Conservation (phyloP, 2,888 invertebrate species). For the Didymodactylos carnosus region DNA sequence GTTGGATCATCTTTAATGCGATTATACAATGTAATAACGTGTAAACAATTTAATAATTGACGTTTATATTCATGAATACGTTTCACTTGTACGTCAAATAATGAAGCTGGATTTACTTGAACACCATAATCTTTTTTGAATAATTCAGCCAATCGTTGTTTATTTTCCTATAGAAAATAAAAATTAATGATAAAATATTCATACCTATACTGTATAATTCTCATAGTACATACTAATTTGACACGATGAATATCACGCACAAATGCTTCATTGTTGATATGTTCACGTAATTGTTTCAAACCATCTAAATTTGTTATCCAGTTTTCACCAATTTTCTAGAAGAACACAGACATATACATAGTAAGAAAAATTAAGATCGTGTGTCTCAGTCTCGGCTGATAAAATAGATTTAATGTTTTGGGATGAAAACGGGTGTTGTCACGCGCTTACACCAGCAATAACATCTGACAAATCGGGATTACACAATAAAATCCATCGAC, state of each 20-base stretch:
- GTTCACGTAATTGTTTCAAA: conserved; percentile 58
- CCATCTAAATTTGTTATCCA: conserved; percentile 83
- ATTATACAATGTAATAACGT: conserved; percentile 77
- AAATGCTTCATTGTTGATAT: conserved; percentile 66
- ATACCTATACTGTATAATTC: not conserved
- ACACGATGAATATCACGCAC: conserved; percentile 73
- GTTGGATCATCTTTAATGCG: conserved; percentile 82
- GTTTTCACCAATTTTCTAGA: conserved; percentile 90
- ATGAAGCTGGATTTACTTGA: conserved; percentile 70
- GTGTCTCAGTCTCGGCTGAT: too few species aligned
- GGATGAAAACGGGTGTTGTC: too few species aligned
- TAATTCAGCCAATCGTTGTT: conserved; percentile 61
- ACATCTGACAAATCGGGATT: conserved; percentile 85
- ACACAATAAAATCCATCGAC: conserved; percentile 87
- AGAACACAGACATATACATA: too few species aligned
- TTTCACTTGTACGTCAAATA: conserved; percentile 89
- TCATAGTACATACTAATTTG: conserved; percentile 41
- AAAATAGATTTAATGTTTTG: too few species aligned
- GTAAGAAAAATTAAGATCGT: too few species aligned
- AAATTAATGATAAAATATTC: not conserved
- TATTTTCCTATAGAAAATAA: conserved; percentile 56
- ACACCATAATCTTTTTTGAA: conserved; percentile 71
- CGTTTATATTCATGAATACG: conserved; percentile 98
- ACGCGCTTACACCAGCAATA: conserved; percentile 65
- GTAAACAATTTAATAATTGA: conserved; percentile 81